These are phyloP conservation scores for Athalia cordata DNA, from an alignment of 2,888 invertebrate species.

Conservation along the genomic window DNA sequence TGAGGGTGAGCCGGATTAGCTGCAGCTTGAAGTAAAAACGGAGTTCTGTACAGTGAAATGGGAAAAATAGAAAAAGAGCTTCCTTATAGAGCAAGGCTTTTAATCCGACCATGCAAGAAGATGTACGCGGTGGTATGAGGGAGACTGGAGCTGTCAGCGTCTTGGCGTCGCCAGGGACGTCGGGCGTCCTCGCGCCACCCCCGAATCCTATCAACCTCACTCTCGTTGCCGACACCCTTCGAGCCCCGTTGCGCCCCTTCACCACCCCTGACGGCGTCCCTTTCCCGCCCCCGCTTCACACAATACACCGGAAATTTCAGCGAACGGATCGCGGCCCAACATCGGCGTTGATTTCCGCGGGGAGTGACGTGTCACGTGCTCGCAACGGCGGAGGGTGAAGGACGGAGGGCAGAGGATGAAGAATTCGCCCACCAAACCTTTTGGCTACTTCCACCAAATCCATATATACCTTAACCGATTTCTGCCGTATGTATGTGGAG, in stretches of 20 bases:
- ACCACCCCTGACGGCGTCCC: constrained; percentile 43
- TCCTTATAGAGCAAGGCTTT: constrained; percentile 53
- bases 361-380: constrained; percentile 62
- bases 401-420: constrained; percentile 41
- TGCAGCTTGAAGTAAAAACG: background rate
- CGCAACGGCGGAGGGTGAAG: constrained; percentile 7
- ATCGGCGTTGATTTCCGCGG: constrained; percentile 67
- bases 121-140: constrained; percentile 52
- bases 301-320: constrained; percentile 67
- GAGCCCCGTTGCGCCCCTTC: constrained; percentile 40
- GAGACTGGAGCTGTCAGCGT: constrained; percentile 60
- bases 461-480: background rate
- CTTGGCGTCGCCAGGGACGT: constrained; percentile 66
- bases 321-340: constrained; percentile 58
- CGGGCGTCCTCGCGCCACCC: constrained; percentile 52
- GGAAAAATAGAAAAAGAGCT: constrained; percentile 18
- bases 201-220: constrained; percentile 57
- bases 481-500: background rate
- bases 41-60: background rate
- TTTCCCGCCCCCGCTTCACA: constrained; percentile 55
- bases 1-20: constrained; percentile 2
- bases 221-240: constrained; percentile 48
- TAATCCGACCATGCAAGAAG: constrained; percentile 64
- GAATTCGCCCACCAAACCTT: constrained; percentile 49
- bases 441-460: constrained; percentile 26